phyloP scores from a whole-genome alignment of 2,888 invertebrate genomes.

The Micoletzkya japonica region DNA sequence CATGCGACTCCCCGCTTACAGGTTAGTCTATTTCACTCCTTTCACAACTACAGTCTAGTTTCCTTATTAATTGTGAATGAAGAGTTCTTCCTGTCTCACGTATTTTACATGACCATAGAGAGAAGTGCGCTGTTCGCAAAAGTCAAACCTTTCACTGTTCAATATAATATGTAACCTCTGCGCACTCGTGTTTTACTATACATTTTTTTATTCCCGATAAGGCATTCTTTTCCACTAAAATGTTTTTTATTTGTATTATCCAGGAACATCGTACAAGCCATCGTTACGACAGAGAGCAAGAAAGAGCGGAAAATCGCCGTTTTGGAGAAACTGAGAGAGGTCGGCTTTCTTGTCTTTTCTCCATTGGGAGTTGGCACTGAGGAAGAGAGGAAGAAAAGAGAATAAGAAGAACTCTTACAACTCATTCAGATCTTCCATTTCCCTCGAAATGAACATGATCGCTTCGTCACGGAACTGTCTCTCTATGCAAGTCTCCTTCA shows the following conservation, averaged over 20 bases:
- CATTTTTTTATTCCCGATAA: neutral
- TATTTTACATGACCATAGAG: too few species aligned
- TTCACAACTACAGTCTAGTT: neutral
- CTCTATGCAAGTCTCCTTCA: too few species aligned
- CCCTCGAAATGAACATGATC: conserved; percentile 5
- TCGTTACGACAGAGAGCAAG: conserved; percentile 4
- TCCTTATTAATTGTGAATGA: neutral
- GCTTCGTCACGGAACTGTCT: neutral
- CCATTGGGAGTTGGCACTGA: too few species aligned
- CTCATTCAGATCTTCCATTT: neutral
- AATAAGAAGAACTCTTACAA: neutral
- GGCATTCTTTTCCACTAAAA: too few species aligned
- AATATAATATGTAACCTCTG: too few species aligned
- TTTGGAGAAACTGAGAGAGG: conserved; percentile 9
- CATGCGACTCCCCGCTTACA: conserved; percentile 23
- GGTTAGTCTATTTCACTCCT: neutral
- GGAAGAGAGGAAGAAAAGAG: too few species aligned
- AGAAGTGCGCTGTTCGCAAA: too few species aligned
- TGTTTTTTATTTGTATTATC: neutral
- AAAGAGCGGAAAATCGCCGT: conserved; percentile 6
- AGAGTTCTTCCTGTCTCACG: neutral
- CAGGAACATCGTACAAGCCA: conserved; percentile 19
- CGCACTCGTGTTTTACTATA: too few species aligned
- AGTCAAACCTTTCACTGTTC: too few species aligned
- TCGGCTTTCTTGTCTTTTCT: neutral